Percentiles rank a stretch among this genome's conserved stretches.
These are phyloP conservation scores for Thereva nobilitata DNA, from an alignment of 2,888 invertebrate species.

Conservation along the genomic window DNA sequence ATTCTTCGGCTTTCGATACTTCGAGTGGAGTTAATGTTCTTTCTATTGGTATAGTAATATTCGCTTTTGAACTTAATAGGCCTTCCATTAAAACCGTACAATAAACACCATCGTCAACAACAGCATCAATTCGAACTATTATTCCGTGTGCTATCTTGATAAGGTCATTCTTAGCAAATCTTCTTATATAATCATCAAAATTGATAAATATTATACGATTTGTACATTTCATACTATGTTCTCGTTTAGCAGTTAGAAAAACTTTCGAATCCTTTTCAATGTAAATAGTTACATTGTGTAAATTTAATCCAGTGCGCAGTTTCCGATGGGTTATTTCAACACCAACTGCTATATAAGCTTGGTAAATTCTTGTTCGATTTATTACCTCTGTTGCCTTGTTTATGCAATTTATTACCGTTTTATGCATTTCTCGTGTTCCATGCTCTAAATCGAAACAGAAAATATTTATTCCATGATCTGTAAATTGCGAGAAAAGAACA, in stretches of 20 bases:
- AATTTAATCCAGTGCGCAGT: constrained; percentile 32
- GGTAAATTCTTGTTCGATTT: not conserved
- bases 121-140: constrained; percentile 13
- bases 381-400: constrained; percentile 18
- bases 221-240: constrained; percentile 18
- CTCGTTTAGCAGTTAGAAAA: constrained; percentile 32
- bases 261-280: constrained; percentile 34
- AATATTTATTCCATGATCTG: constrained; percentile 32
- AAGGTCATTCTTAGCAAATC: not conserved
- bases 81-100: constrained; percentile 29
- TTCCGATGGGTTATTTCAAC: constrained; percentile 30
- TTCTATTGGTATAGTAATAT: not conserved
- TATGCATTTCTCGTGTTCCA: constrained; percentile 15
- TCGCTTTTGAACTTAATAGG: constrained; percentile 15
- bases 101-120: not conserved
- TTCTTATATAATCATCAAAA: constrained; percentile 11
- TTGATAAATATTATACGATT: constrained; percentile 34
- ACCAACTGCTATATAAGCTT: constrained; percentile 17
- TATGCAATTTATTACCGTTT: constrained; percentile 22
- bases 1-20: constrained; percentile 27
- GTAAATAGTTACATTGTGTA: constrained; percentile 10
- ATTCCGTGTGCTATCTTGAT: constrained; percentile 31
- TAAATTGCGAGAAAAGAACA: not conserved
- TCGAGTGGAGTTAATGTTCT: constrained; percentile 1
- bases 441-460: constrained; percentile 33